A percentile compares a stretch with the other conserved stretches of the same genome.
Conservation (phyloP, 2,797 vertebrate species). For the Tokudaia muenninki region DNA sequence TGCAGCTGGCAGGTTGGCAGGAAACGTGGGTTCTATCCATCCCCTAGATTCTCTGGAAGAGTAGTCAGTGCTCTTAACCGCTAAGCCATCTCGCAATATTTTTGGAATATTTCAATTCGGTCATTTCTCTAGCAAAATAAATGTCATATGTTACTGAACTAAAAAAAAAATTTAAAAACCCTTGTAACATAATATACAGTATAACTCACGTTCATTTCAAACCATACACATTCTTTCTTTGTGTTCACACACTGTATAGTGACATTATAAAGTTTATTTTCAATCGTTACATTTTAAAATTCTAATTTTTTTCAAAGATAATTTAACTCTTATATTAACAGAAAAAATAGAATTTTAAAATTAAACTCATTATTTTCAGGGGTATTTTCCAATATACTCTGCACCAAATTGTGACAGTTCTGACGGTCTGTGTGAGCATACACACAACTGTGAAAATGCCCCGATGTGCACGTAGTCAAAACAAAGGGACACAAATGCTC, state of each 20-base stretch:
- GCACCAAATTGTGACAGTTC: neutral
- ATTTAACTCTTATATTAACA: conserved; percentile 52
- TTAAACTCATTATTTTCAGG: conserved; percentile 59
- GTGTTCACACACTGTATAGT: neutral
- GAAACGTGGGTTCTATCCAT: neutral
- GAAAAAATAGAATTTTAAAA: conserved; percentile 64
- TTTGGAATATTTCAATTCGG: neutral
- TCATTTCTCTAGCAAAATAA: conserved; percentile 61
- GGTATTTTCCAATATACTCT: conserved; percentile 19
- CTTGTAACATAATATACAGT: neutral
- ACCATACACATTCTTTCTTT: neutral
- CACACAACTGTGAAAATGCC: neutral
- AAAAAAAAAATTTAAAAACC: neutral
- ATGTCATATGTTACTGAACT: neutral
- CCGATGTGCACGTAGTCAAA: conserved; percentile 1
- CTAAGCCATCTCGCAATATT: neutral
- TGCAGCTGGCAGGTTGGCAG: neutral
- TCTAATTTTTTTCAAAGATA: conserved; percentile 28
- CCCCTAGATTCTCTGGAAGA: neutral
- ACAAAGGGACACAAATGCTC: neutral
- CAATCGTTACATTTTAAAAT: conserved; percentile 21
- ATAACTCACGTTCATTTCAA: neutral
- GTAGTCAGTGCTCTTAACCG: no score
- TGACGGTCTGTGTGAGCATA: neutral
- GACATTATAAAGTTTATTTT: conserved; percentile 35